A percentile compares a stretch with the other conserved stretches of the same genome.
Evolutionary conservation across 2,797 vertebrate species (phyloP).

Genomic region (Margarornis squamiger): DNA sequence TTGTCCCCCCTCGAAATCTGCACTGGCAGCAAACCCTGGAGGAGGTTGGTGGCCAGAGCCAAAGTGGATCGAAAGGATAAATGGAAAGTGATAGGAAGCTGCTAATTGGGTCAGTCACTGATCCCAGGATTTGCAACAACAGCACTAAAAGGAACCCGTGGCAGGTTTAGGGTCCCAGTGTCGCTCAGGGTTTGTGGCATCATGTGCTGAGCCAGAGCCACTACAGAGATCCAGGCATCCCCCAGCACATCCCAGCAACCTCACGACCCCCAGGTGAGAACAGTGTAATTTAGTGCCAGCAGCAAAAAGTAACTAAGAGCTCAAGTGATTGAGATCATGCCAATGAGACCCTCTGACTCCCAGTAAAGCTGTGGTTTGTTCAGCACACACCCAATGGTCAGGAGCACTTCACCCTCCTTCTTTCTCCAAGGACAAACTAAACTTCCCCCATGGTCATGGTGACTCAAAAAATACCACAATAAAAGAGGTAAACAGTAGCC

Average conservation of each 20-base stretch:
- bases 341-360: not conserved
- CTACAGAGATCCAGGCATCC: not conserved
- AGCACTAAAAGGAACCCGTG: not conserved
- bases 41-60: not conserved
- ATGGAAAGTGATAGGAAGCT: conserved; percentile 26
- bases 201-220: rapidly evolving
- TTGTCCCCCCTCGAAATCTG: not conserved
- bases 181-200: rapidly evolving
- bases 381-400: rapidly evolving
- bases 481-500: rapidly evolving
- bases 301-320: not conserved
- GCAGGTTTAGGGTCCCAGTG: not conserved
- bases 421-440: not conserved
- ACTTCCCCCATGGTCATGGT: not conserved
- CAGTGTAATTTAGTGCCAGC: rapidly evolving
- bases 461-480: not conserved
- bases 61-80: not conserved
- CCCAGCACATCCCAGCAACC: not conserved
- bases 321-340: not conserved
- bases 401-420: not conserved
- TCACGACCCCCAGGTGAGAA: not conserved
- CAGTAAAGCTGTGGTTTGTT: rapidly evolving
- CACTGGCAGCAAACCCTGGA: not conserved
- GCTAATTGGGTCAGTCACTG: not conserved
- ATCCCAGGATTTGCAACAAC: not conserved